Base-by-base conservation (phyloP, 1,140 invertebrate species). In the Cryptotermes secundus region DNA sequence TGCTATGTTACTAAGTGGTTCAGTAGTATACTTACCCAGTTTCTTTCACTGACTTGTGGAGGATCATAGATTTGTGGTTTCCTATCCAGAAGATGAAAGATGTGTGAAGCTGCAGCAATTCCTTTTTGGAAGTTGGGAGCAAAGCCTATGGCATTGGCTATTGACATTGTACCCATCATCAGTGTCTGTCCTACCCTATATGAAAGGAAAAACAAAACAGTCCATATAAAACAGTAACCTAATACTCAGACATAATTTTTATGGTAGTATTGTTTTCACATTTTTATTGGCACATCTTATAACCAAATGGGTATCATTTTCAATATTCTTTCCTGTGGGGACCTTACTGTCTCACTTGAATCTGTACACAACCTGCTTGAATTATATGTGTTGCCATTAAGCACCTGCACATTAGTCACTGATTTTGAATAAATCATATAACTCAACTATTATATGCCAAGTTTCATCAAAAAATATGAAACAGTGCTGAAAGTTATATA, bases 121-220 rank as follows among this genome's bases (percentile, higher is more conserved):
- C 93, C 93, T 88, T 94, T 94, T 84, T 94, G 92, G 88, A 94
- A 92, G 87, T 94, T 94, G 26, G 95, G 95, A 3, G 95, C 93
- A 88, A 94, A 95, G 2, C 94, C 93, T 80, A 94, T 92, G 0
- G 94, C 93, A 88, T 95, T 93, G 16, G 94, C 95, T n/a, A 96
- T 92, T 84, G 94, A 93, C 83, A 94, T 92, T 0, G 94, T 94
- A n/a, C 95, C 94, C 90, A 96, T 93, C 59, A 96, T 92, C 3
- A 96, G 89, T 0, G 94, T 93, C 89, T 95, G 93, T 42, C 94
- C 93, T 22, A 96, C 94, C 87, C 95, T 95, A 87, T 79, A 88
- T 88, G 1, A 26, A n/a, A 84, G 79, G 35, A 85, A 86, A 84
- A 85, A 65, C 81, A 1, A 86, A 82, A 83, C 35, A 86, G 83